Base-by-base conservation (phyloP, 2,113 vertebrate species). In the Lepus americanus region DNA sequence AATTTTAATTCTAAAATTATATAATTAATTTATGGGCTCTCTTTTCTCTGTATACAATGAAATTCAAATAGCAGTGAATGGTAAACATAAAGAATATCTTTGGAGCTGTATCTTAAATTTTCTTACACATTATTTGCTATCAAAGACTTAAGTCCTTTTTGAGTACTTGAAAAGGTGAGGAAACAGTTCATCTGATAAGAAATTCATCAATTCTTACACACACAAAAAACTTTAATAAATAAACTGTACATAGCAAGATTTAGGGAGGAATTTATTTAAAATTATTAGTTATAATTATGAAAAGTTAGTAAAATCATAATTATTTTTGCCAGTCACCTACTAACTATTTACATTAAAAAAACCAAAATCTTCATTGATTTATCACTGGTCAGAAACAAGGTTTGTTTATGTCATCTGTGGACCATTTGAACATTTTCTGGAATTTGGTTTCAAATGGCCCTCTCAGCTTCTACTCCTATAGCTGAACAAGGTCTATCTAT, bases 81-180 rank as follows among this genome's bases (percentile, higher is more conserved):
- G 33, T 64, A 64, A 79, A 72, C 4, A 63, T 20, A 87, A 73
- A 53, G 22, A 20, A 64, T 31, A 3, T 33, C 70, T 63, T 74
- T 81, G 22, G n/a, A 79, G 9, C 64, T 83, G 72, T 74, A 82
- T 29, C 74, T 89, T 67, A 77, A 89, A 73, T 78, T 78, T 10
- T 87, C 44, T 76, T 79, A 51, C 63, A 59, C 8, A 22, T 85
- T 49, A 55, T 61, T 61, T 77, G 53, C 33, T 29, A 67, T 44
- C 4, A 31, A 86, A 61, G 55, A 49, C 82, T 73, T 79, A 33
- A 59, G 22, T 13, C 39, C 23, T 79, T 89, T 8, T 51, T 67
- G 10, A 39, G 7, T 31, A 31, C 44, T 20, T 49, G 29, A 49
- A 49, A 70, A 77, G 63, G 33, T 33, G 33, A 36, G 7, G 64